A percentile compares a stretch with the other conserved stretches of the same genome.
Evolutionary conservation across 2,888 invertebrate species (phyloP).

Genomic region (Lasioglossum malachurum): DNA sequence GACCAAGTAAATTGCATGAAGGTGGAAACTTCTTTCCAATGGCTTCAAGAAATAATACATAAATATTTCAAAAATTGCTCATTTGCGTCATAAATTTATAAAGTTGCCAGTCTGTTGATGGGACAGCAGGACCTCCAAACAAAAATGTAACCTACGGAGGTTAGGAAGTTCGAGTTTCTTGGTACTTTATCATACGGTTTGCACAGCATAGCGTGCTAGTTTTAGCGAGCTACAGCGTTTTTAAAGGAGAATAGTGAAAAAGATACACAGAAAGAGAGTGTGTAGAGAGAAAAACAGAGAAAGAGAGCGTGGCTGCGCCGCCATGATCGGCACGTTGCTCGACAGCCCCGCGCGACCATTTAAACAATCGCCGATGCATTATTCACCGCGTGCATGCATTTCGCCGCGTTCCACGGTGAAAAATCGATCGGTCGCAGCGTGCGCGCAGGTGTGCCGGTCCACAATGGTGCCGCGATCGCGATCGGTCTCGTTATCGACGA

Average conservation of each 20-base stretch:
- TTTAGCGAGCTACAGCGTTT: not conserved
- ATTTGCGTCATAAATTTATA: too few species aligned
- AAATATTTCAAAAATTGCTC: too few species aligned
- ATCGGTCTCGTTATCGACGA: conserved; percentile 15
- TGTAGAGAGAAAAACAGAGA: not conserved
- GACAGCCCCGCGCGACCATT: conserved; percentile 12
- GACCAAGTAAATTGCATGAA: too few species aligned
- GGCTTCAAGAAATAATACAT: too few species aligned
- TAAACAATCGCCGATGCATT: conserved; percentile 38
- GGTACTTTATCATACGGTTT: too few species aligned
- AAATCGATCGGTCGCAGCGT: conserved; percentile 35
- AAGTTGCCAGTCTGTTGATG: too few species aligned
- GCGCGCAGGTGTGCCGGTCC: conserved; percentile 32
- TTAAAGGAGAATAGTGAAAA: too few species aligned
- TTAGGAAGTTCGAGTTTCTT: too few species aligned
- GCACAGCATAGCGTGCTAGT: too few species aligned
- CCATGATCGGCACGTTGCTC: conserved; percentile 2
- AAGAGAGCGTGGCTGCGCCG: not conserved
- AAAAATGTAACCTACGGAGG: too few species aligned
- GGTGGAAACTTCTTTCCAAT: too few species aligned
- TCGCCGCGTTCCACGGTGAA: conserved; percentile 22
- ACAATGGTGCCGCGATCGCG: conserved; percentile 29
- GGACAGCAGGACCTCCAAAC: too few species aligned
- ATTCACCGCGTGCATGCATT: conserved; percentile 34
- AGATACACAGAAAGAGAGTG: not conserved